Percentiles rank a stretch among this genome's conserved stretches.
phyloP scores from a whole-genome alignment of 2,888 invertebrate species.

The Apodemia zela region DNA sequence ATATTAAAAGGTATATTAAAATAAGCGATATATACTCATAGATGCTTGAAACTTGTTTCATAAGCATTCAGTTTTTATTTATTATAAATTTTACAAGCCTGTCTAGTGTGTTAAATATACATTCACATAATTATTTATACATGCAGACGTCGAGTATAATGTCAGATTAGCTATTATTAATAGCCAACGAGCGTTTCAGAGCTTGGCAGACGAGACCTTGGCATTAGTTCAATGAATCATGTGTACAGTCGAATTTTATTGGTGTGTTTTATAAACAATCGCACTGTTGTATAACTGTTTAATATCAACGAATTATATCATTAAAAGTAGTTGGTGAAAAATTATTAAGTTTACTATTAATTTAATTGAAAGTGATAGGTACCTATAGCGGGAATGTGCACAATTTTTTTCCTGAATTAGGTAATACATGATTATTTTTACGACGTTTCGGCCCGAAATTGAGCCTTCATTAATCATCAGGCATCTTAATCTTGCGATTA shows the following conservation, averaged over 20 bases:
- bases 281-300: neutral
- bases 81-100: constrained; percentile 12
- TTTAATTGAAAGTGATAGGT: no score
- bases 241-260: neutral
- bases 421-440: no score
- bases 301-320: neutral
- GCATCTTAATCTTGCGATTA: no score
- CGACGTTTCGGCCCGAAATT: no score
- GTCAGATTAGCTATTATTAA: constrained; percentile 13
- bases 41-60: neutral
- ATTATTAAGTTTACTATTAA: no score
- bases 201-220: constrained; percentile 17
- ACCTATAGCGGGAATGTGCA: no score
- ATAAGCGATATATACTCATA: no score
- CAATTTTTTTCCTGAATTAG: no score
- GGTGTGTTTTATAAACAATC: neutral
- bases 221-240: constrained; percentile 10
- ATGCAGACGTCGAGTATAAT: constrained; percentile 8
- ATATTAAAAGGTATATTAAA: no score
- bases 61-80: neutral
- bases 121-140: constrained; percentile 3
- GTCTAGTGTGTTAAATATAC: constrained; percentile 15
- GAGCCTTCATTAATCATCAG: no score
- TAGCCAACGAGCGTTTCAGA: neutral
- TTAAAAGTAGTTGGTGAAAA: neutral